A percentile compares a stretch with the other conserved stretches of the same genome.
Conservation (phyloP, 1,140 invertebrate genomes). For the Augochlora pura region DNA sequence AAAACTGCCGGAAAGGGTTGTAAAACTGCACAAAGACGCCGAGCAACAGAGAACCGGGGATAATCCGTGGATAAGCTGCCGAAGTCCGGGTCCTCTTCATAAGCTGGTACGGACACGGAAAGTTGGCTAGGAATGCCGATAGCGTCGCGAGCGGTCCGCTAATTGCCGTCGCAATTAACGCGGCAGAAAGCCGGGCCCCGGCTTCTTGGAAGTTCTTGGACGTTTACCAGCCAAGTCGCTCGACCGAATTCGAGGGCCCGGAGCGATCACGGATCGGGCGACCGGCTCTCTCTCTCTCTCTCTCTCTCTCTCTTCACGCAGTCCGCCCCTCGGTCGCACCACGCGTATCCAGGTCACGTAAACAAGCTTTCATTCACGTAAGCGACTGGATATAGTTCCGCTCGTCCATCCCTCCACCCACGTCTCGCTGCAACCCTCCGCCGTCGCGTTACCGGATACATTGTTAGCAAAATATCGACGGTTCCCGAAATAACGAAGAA, state of each 20-base stretch:
- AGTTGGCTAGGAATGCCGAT: not conserved
- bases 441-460: not conserved
- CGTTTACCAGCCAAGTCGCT: not conserved
- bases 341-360: constrained; percentile 19
- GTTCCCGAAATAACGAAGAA: constrained; percentile 21
- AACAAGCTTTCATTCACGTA: constrained; percentile 35
- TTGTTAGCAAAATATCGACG: constrained; percentile 21
- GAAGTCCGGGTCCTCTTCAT: too few relatives aligned
- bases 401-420: too few relatives aligned
- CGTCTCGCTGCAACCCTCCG: too few relatives aligned
- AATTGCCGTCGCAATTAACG: constrained; percentile 27
- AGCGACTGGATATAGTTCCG: constrained; percentile 6
- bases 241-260: not conserved
- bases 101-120: not conserved
- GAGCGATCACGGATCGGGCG: constrained; percentile 1
- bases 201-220: not conserved
- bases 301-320: too few relatives aligned
- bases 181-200: not conserved
- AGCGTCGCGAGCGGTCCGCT: not conserved
- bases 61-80: too few relatives aligned
- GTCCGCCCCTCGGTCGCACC: not conserved
- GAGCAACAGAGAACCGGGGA: too few relatives aligned
- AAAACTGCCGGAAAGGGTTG: too few relatives aligned
- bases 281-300: too few relatives aligned
- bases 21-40: too few relatives aligned